phyloP scores from a whole-genome alignment of 2,888 invertebrate genomes.

The Tanypteryx hageni region DNA sequence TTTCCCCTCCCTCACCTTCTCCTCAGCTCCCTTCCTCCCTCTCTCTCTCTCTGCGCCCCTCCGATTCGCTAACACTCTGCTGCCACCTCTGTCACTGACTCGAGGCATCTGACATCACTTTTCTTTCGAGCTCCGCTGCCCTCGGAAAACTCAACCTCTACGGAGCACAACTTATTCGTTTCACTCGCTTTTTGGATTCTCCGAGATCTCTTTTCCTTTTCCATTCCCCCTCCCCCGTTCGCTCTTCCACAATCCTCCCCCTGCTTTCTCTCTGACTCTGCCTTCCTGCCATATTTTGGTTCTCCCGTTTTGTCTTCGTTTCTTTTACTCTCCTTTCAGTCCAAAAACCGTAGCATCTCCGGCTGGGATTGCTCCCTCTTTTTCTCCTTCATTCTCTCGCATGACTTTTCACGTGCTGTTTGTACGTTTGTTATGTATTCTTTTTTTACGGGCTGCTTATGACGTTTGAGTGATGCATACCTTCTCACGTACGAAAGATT shows the following conservation, averaged over 20 bases:
- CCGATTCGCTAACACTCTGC: slow-evolving; percentile 34
- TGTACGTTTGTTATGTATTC: slow-evolving; percentile 3
- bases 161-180: slow-evolving; percentile 47
- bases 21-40: not conserved
- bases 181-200: not conserved
- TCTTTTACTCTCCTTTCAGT: not conserved
- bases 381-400: not conserved
- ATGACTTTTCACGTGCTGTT: slow-evolving; percentile 19
- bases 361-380: not conserved
- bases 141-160: slow-evolving; percentile 40
- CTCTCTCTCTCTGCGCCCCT: not conserved
- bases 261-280: not conserved
- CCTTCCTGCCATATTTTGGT: slow-evolving; percentile 1
- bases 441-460: not conserved
- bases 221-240: not conserved
- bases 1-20: not conserved
- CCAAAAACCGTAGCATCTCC: not conserved
- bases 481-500: not conserved
- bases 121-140: slow-evolving; percentile 50
- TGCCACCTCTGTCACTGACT: slow-evolving; percentile 27
- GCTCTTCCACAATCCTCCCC: not conserved
- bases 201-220: not conserved
- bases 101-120: slow-evolving; percentile 38
- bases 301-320: not conserved
- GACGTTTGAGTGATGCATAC: slow-evolving; percentile 24